These are phyloP conservation scores for Lepas anatifera DNA, from an alignment of 2,888 invertebrate species.

Conservation along the genomic window DNA sequence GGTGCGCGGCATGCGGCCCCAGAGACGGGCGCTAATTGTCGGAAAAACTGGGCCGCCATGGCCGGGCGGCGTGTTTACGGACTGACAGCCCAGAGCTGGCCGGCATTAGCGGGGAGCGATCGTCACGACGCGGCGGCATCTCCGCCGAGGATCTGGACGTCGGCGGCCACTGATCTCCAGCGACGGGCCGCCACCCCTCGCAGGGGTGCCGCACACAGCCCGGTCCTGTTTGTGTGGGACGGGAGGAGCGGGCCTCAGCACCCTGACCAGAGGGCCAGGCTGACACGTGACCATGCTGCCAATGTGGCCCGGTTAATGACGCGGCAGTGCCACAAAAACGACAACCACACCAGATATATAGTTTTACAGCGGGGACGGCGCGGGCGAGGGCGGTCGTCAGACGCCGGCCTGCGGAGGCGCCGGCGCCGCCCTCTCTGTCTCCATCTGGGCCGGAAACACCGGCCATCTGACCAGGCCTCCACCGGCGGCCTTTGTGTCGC, in stretches of 20 bases:
- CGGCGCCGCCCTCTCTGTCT: no score
- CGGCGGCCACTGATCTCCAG: no score
- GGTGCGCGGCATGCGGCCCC: background rate
- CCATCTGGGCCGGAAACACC: no score
- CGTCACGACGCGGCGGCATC: no score
- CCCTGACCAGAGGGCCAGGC: background rate
- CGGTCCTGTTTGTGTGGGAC: background rate
- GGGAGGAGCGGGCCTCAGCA: background rate
- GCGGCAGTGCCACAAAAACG: background rate
- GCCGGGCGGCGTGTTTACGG: background rate
- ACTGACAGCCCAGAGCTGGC: background rate
- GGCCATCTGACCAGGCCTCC: no score
- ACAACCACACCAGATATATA: background rate
- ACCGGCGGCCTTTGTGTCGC: no score
- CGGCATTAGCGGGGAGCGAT: background rate
- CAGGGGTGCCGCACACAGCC: no score
- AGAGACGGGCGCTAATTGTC: background rate
- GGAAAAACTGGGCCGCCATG: background rate
- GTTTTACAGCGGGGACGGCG: background rate
- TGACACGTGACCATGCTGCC: background rate
- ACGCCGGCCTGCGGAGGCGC: background rate
- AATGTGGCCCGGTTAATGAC: background rate
- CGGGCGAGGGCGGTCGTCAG: background rate
- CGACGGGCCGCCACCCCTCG: no score
- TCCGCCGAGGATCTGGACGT: no score